These are phyloP conservation scores for Drosophila miranda DNA, from an alignment of 1,140 invertebrate species.

Conservation along the genomic window DNA sequence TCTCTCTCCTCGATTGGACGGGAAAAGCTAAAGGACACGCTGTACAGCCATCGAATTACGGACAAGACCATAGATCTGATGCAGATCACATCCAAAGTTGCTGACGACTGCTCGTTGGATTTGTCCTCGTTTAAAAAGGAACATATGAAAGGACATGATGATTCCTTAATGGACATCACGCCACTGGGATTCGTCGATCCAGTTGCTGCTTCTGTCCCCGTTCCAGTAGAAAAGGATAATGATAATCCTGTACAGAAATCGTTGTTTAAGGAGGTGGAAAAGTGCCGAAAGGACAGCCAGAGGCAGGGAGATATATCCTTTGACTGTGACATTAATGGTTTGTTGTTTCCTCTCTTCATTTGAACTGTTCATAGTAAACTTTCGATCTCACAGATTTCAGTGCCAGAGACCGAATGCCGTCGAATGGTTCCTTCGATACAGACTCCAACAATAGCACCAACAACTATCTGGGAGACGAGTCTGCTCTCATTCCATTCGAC, in stretches of 20 bases:
- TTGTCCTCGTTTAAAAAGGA: background rate
- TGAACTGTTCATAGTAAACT: background rate
- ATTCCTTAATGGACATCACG: conserved; percentile 45
- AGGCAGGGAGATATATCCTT: conserved; percentile 15
- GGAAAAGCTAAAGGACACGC: conserved; percentile 19
- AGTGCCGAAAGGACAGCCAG: background rate
- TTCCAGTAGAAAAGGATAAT: conserved; percentile 9
- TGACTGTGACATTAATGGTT: conserved; percentile 10
- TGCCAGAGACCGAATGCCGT: background rate
- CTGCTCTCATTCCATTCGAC: conserved; percentile 49
- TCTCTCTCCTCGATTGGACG: conserved; percentile 32
- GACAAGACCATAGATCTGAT: conserved; percentile 62
- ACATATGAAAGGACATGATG: background rate
- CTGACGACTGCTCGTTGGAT: background rate
- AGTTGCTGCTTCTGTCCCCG: background rate
- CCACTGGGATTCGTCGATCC: conserved; percentile 6
- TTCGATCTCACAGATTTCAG: conserved; percentile 3
- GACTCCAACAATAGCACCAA: conserved; percentile 24
- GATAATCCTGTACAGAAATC: conserved; percentile 8
- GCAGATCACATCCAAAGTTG: background rate
- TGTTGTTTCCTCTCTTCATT: background rate
- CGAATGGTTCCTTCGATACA: background rate
- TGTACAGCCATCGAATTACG: conserved; percentile 5
- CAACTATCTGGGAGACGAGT: conserved; percentile 40
- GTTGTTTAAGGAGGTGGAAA: conserved; percentile 12